Percentiles rank a stretch among this genome's conserved stretches.
phyloP scores from a whole-genome alignment of 2,113 vertebrate genomes.

The Hippoglossus stenolepis region DNA sequence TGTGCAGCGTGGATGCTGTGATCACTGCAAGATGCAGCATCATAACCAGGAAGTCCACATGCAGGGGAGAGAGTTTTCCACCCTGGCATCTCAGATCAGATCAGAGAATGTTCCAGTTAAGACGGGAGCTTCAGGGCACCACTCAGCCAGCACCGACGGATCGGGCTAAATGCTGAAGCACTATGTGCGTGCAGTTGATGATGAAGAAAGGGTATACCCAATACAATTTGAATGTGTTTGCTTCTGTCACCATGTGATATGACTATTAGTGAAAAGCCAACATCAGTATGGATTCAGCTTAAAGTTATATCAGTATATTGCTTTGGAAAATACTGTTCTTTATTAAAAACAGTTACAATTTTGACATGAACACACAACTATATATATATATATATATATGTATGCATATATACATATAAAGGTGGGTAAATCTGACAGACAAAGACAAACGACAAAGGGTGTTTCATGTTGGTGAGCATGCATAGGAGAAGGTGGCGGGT shows the following conservation, averaged over 20 bases:
- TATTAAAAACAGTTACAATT: neutral
- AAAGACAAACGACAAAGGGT: neutral
- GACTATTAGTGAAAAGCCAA: neutral
- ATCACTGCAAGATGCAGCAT: slow-evolving; percentile 13
- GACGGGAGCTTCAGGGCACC: slow-evolving; percentile 37
- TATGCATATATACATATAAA: neutral
- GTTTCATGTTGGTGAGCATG: slow-evolving; percentile 15
- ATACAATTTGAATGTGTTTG: neutral
- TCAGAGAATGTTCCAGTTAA: slow-evolving; percentile 56
- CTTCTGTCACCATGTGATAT: neutral
- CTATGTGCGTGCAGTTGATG: slow-evolving; percentile 3
- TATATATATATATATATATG: neutral
- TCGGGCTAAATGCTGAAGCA: slow-evolving; percentile 15
- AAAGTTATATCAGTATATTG: neutral
- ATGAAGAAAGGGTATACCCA: neutral
- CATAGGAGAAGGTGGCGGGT: slow-evolving; percentile 11
- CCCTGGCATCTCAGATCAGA: slow-evolving; percentile 34
- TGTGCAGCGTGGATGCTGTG: neutral
- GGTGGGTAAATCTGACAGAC: neutral
- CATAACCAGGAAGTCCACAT: slow-evolving; percentile 1
- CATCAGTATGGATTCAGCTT: neutral
- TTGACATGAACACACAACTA: neutral
- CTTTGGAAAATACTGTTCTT: neutral
- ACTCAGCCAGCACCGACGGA: slow-evolving; percentile 26
- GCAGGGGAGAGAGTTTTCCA: slow-evolving; percentile 10